Evolutionary conservation across 2,797 vertebrate species (phyloP), one percentile per base, ranked within the genome.

Genomic region (Anguilla pacifica): DNA sequence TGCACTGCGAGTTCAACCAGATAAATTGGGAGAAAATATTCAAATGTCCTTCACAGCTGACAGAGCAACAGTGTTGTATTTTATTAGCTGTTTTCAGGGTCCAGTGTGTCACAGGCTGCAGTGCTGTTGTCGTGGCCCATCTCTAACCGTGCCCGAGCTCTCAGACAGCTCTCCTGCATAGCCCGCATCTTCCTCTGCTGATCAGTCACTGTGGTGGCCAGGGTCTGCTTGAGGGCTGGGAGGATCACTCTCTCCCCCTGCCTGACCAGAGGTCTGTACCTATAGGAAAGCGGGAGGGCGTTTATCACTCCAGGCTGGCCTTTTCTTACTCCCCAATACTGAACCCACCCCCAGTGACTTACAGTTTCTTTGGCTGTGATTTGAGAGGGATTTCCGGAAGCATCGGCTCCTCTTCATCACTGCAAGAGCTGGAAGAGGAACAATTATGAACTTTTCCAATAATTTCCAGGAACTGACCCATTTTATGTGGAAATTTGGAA

Each of bases 161-260:
- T 96, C 22, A 96, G 90, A 13, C 94, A 92, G 88, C 90, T 95
- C 90, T 92, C 95, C 91, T 97, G 96, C 61, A 95, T 81, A 1
- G 94, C 95, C 1, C 95, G 96, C 3, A 93, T 90, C 88, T 93
- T 96, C 88, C 93, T 96, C 92, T 97, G 96, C 90, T 96, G 91
- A 46, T 97, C 96, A 0, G 95, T 93, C 0, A 96, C 90, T 86
- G 59, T 95, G 85, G 91, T 96, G 86, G 90, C 94, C 70, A 96
- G 88, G 55, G 92, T 96, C 87, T 95, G 96, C 90, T 95, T 97
- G 89, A 97, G 94, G 0, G 96, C 95, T 0, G 97, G 97, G 31
- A 97, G 92, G 57, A 96, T 92, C 64, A 95, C 91, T 0, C 90
- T 92, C 85, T 94, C 93, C 0, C 89, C 87, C 70, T 86, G 19